Evolutionary conservation across 2,888 invertebrate genomes (phyloP).

Genomic region (Poecilobothrus nobilitatus): DNA sequence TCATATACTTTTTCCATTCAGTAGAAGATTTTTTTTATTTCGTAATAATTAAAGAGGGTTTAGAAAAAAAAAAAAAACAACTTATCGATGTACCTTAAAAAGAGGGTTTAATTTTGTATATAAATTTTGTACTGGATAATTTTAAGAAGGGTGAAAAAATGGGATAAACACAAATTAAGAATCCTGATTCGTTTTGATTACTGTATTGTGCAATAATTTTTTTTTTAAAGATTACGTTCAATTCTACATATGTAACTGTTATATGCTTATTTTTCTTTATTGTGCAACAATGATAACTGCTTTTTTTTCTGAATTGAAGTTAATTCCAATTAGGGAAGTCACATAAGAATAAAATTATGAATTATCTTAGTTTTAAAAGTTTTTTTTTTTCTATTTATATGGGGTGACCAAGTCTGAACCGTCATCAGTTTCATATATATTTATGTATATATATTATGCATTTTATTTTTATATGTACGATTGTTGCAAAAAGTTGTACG

Average conservation of each 20-base stretch:
- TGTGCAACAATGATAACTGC: not conserved
- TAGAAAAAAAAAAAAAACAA: not conserved
- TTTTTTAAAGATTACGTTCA: not conserved
- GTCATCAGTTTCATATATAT: no score
- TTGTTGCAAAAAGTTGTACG: no score
- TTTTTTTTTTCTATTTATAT: no score
- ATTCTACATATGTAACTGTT: slow-evolving; percentile 3
- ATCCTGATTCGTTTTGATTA: not conserved
- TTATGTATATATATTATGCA: no score
- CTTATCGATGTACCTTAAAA: not conserved
- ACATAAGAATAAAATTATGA: not conserved
- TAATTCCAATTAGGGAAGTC: slow-evolving; percentile 6
- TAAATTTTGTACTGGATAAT: no score
- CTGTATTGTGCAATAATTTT: not conserved
- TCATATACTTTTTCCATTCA: no score
- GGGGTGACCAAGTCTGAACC: no score
- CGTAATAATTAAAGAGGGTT: not conserved
- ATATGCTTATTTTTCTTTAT: not conserved
- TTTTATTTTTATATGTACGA: no score
- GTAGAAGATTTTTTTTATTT: no score
- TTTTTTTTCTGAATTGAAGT: not conserved
- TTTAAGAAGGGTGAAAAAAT: not conserved
- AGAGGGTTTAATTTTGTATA: no score
- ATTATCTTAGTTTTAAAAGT: no score
- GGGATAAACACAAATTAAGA: not conserved